These are phyloP conservation scores for Conus betulinus DNA, from an alignment of 1,140 invertebrate species.

Conservation along the genomic window DNA sequence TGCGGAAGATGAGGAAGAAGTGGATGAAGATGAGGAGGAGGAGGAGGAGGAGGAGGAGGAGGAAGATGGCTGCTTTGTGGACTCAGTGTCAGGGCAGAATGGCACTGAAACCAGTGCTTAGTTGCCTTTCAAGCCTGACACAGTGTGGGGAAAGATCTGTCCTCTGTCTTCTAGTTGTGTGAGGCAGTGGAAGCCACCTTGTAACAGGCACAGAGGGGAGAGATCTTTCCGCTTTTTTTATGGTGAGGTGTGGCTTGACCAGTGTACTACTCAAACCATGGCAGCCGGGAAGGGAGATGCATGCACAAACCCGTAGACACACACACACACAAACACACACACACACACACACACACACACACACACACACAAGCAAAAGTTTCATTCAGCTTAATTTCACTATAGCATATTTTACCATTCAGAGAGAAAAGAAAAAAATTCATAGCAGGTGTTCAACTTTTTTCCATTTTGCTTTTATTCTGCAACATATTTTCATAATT, in stretches of 20 bases:
- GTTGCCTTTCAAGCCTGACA: not conserved
- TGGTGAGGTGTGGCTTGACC: not conserved
- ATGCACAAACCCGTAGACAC: not conserved
- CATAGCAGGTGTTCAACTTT: not conserved
- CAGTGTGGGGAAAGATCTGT: slow-evolving; percentile 23
- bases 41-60: slow-evolving; percentile 47
- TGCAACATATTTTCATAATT: no score
- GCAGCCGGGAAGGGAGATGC: slow-evolving; percentile 1
- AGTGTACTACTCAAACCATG: slow-evolving; percentile 9
- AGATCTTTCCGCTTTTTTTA: not conserved
- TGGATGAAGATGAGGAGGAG: slow-evolving; percentile 42
- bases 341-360: not conserved
- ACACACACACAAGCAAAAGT: not conserved
- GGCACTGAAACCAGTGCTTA: slow-evolving; percentile 25
- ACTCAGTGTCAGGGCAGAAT: slow-evolving; percentile 7
- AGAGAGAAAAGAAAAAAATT: not conserved
- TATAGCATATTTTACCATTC: not conserved
- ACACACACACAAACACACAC: not conserved
- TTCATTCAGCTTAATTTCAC: not conserved
- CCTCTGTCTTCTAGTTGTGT: slow-evolving; percentile 37
- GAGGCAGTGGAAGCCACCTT: not conserved
- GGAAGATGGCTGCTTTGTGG: slow-evolving; percentile 38
- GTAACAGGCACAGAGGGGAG: not conserved
- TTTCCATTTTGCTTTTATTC: no score
- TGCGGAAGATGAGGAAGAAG: slow-evolving; percentile 37